phyloP scores from a whole-genome alignment of 2,888 invertebrate species.

The Hyppa rectilinea region DNA sequence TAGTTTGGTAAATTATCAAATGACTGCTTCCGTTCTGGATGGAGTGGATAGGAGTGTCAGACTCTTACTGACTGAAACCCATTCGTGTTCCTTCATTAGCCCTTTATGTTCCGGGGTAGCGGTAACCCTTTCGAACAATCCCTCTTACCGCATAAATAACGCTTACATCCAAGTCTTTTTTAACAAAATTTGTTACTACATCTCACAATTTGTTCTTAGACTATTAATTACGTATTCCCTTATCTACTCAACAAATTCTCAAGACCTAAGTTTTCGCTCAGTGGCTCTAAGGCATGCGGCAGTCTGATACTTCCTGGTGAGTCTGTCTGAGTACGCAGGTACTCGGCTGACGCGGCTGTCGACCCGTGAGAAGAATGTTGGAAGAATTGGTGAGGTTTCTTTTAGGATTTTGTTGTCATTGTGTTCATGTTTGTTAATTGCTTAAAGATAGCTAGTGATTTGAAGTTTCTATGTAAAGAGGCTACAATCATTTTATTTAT shows the following conservation, averaged over 20 bases:
- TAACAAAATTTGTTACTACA: conserved; percentile 7
- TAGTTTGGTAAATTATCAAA: too few relatives aligned
- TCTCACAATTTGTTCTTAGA: background rate
- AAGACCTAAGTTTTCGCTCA: conserved; percentile 37
- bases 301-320: conserved; percentile 42
- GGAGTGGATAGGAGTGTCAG: too few relatives aligned
- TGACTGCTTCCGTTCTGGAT: too few relatives aligned
- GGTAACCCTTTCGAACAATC: too few relatives aligned
- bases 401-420: background rate
- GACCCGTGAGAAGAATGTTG: conserved; percentile 19
- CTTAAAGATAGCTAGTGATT: too few relatives aligned
- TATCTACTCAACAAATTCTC: conserved; percentile 31
- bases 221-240: conserved; percentile 28
- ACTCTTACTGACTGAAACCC: too few relatives aligned
- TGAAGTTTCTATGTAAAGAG: too few relatives aligned
- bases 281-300: conserved; percentile 47
- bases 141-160: conserved; percentile 2
- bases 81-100: too few relatives aligned
- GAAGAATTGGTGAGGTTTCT: background rate
- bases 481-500: too few relatives aligned
- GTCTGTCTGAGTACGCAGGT: conserved; percentile 1
- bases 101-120: too few relatives aligned
- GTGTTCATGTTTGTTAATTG: too few relatives aligned
- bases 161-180: background rate
- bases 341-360: conserved; percentile 13